Evolutionary conservation across 2,888 invertebrate species (phyloP), one percentile per base, ranked within the genome.

Genomic region (Allolobophora icterica): DNA sequence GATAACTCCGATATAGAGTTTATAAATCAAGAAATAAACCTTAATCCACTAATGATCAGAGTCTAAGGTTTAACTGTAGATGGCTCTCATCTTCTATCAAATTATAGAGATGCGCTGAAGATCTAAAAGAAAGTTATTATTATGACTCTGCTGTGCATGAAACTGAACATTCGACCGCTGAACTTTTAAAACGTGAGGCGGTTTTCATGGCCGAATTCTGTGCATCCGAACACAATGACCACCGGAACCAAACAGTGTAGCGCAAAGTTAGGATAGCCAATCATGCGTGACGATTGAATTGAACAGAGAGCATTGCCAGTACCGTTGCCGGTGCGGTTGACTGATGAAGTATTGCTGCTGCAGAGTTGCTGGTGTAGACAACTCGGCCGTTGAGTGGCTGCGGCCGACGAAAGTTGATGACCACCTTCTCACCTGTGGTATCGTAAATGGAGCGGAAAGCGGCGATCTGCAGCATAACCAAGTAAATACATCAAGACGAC

Each of bases 341-440:
- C n/a, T 71, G 71, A 71, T n/a, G 30, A 71, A 6, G n/a, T 30
- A n/a, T 71, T n/a, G n/a, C 8, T n/a, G 71, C 30, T n/a, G 71
- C 71, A 2, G 71, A n/a, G 13, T 4, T 2, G 87, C 6, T 17
- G 35, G 15, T 40, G 40, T 34, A 13, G 89, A 89, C n/a, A 33
- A 30, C 8, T 38, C 89, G 89, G n/a, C n/a, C 45, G 42, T 89
- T 89, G 42, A 89, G 40, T 34, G 45, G 45, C 34, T 89, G 89
- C 40, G 42, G 3, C 0, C 45, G 40, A n/a, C 89, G 89, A 42
- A 89, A 89, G 89, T 89, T 89, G 30, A 45, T 1, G 3, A 40
- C 45, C 42, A 89, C 30, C 21, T 40, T 33, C 33, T 89, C 30
- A 34, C 89, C 89, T 21, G 38, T n/a, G 42, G 15, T 24, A 24